Evolutionary conservation across 1,140 invertebrate genomes (phyloP), one percentile per base, ranked within the genome.

Genomic region (Nilaparvata lugens): DNA sequence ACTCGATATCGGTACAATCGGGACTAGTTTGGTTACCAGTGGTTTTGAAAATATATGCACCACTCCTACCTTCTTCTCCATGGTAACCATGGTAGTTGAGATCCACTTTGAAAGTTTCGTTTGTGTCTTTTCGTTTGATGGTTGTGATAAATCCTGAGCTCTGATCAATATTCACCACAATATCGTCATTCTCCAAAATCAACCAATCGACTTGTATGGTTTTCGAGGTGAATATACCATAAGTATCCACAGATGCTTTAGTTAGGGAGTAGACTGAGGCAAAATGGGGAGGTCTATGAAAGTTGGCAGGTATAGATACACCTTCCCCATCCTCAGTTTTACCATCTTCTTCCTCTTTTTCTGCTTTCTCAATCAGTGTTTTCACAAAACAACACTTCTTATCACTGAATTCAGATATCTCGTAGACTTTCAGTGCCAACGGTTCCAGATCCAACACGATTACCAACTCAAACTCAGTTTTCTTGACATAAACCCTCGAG

Each of bases 41-140:
- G 0, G 94, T 93, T 82, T 94, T 93, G 67, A 99, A 98, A 0
- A 99, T 76, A 73, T 99, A 99, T 0, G 95, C 96, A 0, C 97
- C 97, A 4, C 89, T 93, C 70, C 93, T 89, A 65, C 90, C 31
- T 11, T 35, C 31, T 35, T 35, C 31, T 11, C 31, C 31, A 35
- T 35, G 31, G 19, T 56, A 28, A 19, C 43, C 42, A 52, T 19
- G 21, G 45, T n/a, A 31, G 16, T 43, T 25, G 55, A 23, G 38
- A 35, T 14, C 19, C 14, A 28, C 28, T 40, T n/a, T 51, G 35
- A 43, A 53, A n/a, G 52, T 62, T 48, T 48, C 16, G 4, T 45
- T 14, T 2, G 56, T 58, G 19, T 21, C 35, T 35, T 35, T 35
- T 35, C 31, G 31, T 35, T 35, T 35, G 7, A 35, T 9, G 13